Base-by-base conservation (phyloP, 2,888 invertebrate species). In the Tricholauxania praeusta region DNA sequence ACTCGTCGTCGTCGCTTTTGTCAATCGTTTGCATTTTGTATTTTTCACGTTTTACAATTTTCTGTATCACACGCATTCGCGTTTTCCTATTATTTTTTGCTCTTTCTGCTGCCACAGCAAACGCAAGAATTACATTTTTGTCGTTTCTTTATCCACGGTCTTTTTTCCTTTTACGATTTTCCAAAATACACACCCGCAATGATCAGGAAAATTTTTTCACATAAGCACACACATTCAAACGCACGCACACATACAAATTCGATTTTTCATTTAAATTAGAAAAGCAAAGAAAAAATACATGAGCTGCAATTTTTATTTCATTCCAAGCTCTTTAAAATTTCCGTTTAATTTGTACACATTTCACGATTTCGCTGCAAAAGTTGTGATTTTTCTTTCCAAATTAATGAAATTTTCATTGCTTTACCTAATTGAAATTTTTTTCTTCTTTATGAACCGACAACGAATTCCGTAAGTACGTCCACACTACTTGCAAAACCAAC, bases 141-240 rank as follows among this genome's bases (percentile, higher is more conserved):
- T 59, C 17, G 28, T 65, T 49, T 65, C 17, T 55, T 52, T 17
- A n/a, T 53, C 32, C 17, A 15, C 32, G 3, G 28, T 60, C 32
- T 63, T 63, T 63, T 22, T 39, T 55, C 48, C 57, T 57, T 53
- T 67, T 53, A 57, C 67, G 55, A 17, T 67, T 67, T 57, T 57
- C 39, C 57, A 55, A 6, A 67, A 57, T 64, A 64, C 57, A 57
- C 67, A 67, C 55, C 55, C 67, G 57, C 15, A 22, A 47, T 63
- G 63, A 47, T 63, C 12, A 52, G 66, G 57, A 67, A 39, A 67
- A 67, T 47, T 67, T 65, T 65, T 67, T 67, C 67, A 67, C 67
- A 55, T 52, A 53, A 17, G 28, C 53, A 63, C 48, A 47, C 48
- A 48, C 63, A 67, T 48, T 28, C 57, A 47, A 4, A 57, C 19